A percentile compares a stretch with the other conserved stretches of the same genome.
Conservation (phyloP, 2,888 invertebrate species). For the Tupiocoris notatus region DNA sequence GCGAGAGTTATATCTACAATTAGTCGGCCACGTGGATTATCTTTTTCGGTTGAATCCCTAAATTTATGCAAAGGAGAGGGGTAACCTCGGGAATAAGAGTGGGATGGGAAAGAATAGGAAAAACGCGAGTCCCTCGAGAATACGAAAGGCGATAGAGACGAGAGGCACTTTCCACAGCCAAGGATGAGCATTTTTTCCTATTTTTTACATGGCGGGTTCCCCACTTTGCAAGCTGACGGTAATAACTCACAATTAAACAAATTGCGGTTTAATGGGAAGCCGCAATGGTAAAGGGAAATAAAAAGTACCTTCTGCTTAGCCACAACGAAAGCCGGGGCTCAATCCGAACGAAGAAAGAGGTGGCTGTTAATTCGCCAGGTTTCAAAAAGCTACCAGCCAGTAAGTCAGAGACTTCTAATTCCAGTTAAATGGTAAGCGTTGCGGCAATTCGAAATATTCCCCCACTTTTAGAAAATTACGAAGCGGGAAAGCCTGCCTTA, state of each 20-base stretch:
- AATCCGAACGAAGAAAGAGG: neutral
- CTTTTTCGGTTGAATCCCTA: slow-evolving; percentile 20
- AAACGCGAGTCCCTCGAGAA: neutral
- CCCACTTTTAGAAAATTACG: too few relatives aligned
- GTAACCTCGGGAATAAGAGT: neutral
- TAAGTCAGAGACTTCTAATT: neutral
- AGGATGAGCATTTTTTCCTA: neutral
- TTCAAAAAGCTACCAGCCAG: neutral
- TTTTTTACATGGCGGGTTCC: neutral
- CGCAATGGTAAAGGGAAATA: neutral
- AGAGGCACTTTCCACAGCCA: neutral
- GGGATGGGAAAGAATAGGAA: neutral
- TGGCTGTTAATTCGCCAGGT: neutral
- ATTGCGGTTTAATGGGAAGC: slow-evolving; percentile 39
- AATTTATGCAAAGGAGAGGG: slow-evolving; percentile 22
- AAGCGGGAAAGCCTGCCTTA: too few relatives aligned
- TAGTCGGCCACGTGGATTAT: slow-evolving; percentile 38
- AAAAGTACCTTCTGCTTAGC: neutral
- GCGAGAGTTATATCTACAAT: slow-evolving; percentile 43
- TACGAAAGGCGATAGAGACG: neutral
- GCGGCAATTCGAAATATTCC: too few relatives aligned
- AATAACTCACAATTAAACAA: slow-evolving; percentile 43
- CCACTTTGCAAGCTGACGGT: neutral
- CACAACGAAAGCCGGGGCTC: neutral
- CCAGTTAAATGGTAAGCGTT: too few relatives aligned